Evolutionary conservation across 2,888 invertebrate genomes (phyloP), one percentile per base, ranked within the genome.

Genomic region (Morpho deidamia): DNA sequence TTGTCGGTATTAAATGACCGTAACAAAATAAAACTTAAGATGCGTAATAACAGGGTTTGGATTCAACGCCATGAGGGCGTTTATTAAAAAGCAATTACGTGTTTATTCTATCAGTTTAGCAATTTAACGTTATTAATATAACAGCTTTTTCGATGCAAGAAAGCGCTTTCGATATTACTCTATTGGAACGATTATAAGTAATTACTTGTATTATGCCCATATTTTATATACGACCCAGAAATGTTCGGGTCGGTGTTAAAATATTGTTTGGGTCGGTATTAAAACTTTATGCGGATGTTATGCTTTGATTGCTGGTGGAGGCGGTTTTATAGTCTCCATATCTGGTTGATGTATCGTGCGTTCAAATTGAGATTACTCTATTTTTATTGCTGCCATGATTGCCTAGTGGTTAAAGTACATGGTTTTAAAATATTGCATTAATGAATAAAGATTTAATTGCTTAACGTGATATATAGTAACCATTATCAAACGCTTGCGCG

Each of bases 61-160:
- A 63, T 61, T 60, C 69, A 72, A 71, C 68, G 71, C 68, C 70
- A 60, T 70, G 66, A 62, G 62, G 61, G 64, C 67, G 67, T 72
- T 72, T 76, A 81, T 80, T 83, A 79, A 78, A 77, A 75, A 69
- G 76, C 77, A 74, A 80, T 81, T 78, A 74, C 61, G 70, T 71
- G 71, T 74, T 72, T 74, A 77, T 80, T 78, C 72, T 73, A 70
- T 72, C 71, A 71, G 76, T 81, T 77, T 60, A 58, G 58, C 58
- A 60, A 62, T 62, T 62, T 62, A 55, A 63, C 74, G 70, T 76
- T 70, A 70, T 69, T 76, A 70, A 76, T 74, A 78, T 79, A 75
- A 76, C 76, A 57, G 61, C 64, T 59, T 60, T 62, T 61, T 59
- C 45, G 55, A 59, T 60, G 53, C 53, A 56, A 55, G 56, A 57